A percentile compares a stretch with the other conserved stretches of the same genome.
These are phyloP conservation scores for Dorcus parallelipipedus DNA, from an alignment of 2,888 invertebrate genomes.

Conservation along the genomic window DNA sequence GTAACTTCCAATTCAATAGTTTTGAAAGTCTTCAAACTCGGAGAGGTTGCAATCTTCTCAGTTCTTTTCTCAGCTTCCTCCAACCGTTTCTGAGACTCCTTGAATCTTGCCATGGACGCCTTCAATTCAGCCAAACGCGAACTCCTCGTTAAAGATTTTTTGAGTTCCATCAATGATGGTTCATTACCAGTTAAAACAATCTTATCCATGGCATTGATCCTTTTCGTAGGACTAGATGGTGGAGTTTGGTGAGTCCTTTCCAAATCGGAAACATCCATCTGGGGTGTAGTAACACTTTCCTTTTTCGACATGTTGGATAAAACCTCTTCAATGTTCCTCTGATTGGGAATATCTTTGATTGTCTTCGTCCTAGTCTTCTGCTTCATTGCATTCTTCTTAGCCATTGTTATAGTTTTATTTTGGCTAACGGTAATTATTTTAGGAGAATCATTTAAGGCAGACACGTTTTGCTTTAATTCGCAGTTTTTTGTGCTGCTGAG, in stretches of 20 bases:
- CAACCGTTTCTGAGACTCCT: conserved; percentile 61
- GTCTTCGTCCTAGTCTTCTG: conserved; percentile 1
- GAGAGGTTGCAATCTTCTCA: conserved; percentile 42
- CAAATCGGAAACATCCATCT: conserved; percentile 1
- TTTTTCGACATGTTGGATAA: conserved; percentile 31
- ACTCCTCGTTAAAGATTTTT: conserved; percentile 64
- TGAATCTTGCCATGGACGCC: conserved; percentile 64
- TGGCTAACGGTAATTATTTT: not conserved
- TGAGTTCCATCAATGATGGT: conserved; percentile 66
- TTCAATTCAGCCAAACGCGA: conserved; percentile 67
- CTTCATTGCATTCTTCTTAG: conserved; percentile 6
- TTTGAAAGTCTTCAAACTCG: conserved; percentile 65
- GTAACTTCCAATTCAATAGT: conserved; percentile 74
- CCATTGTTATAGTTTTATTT: not conserved
- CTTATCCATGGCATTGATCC: conserved; percentile 49
- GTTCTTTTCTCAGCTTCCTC: conserved; percentile 48
- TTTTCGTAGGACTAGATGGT: conserved; percentile 36
- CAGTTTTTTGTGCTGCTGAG: too few species aligned
- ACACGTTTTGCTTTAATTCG: not conserved
- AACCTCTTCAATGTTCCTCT: conserved; percentile 36
- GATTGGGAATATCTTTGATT: conserved; percentile 23
- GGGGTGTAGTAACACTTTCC: not conserved
- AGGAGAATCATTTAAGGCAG: not conserved
- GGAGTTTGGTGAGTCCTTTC: conserved; percentile 30
- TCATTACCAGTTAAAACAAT: conserved; percentile 56